phyloP scores from a whole-genome alignment of 2,797 vertebrate species.

The Semaprochilodus insignis region DNA sequence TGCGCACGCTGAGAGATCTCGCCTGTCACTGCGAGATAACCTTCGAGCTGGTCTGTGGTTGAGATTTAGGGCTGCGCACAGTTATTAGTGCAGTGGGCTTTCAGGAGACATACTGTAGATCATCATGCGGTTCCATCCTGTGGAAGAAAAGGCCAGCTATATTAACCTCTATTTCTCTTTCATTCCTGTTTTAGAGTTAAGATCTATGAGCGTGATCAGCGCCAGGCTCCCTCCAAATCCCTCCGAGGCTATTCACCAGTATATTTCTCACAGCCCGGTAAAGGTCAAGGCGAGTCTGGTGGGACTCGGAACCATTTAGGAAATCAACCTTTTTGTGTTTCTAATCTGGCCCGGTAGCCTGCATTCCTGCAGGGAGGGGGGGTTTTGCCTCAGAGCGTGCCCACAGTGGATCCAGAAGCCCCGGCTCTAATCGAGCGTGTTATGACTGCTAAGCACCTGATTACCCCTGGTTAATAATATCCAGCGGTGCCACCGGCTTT shows the following conservation, averaged over 20 bases:
- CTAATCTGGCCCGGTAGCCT: conserved; percentile 25
- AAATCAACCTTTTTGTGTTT: conserved; percentile 30
- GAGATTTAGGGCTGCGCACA: not conserved
- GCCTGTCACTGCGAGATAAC: not conserved
- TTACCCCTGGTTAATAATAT: conserved; percentile 42
- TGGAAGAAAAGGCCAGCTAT: conserved; percentile 12
- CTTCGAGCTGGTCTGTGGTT: not conserved
- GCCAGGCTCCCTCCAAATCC: conserved; percentile 16
- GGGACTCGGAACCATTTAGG: conserved; percentile 22
- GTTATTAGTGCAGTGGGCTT: conserved; percentile 17
- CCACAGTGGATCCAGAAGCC: not conserved
- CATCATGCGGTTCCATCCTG: conserved; percentile 8
- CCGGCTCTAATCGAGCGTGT: conserved; percentile 21
- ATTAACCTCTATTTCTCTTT: conserved; percentile 29
- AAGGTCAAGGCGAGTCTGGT: conserved; percentile 28
- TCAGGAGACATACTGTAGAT: conserved; percentile 9
- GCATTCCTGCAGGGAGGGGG: conserved; percentile 3
- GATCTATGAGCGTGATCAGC: conserved; percentile 24
- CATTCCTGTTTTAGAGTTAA: conserved; percentile 7
- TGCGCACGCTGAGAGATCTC: not conserved
- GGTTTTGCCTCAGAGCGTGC: not conserved
- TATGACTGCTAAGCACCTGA: conserved; percentile 45
- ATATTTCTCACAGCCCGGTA: conserved; percentile 27
- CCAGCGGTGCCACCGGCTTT: conserved; percentile 24
- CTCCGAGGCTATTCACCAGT: conserved; percentile 18